Evolutionary conservation across 35 echinoderm and acorn worm genomes (phyloP), one percentile per base, ranked within the genome.

Genomic region (Strongylocentrotus purpuratus): DNA sequence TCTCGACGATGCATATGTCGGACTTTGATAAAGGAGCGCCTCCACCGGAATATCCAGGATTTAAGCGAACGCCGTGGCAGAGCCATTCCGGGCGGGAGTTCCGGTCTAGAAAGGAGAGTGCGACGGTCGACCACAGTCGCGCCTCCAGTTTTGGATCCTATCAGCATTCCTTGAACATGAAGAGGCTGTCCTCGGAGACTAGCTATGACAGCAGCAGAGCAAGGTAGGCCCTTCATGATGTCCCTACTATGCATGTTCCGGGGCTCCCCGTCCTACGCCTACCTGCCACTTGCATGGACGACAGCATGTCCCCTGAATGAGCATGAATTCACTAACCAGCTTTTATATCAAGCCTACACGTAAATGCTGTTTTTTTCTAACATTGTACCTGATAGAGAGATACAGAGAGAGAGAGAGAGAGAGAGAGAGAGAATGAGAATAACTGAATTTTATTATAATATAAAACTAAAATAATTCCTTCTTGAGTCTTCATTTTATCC

Each of bases 141-240:
- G 91, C 91, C 35, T 92, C 91, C 46, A 92, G 91, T 46, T 92
- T 92, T 92, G 91, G 91, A 48, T 92, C 91, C 41, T 92, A 48
- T 55, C 91, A 92, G 91, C 91, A 55, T 92, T 92, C 91, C 45
- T 71, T 71, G 61, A 92, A 92, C 50, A 9, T 45, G 32, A 92
- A 92, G 91, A 92, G 91, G 46, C 91, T 92, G 91, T 92, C 91
- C 91, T 48, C 91, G 91, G 32, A 92, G 91, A 92, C 91, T 92
- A 92, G 91, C 47, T 92, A 55, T 31, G 91, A 92, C 12, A 92
- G 91, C 91, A 92, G 91, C 48, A 46, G 48, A 92, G 91, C 32
- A 46, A 92, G 91, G 91, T 92, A 92, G 91, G 91, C 28, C 17
- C 86, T 31, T 14, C 87, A 32, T 88, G 20, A 71, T 71, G 18